Evolutionary conservation across 1,140 invertebrate species (phyloP).

Genomic region (Bombus affinis): DNA sequence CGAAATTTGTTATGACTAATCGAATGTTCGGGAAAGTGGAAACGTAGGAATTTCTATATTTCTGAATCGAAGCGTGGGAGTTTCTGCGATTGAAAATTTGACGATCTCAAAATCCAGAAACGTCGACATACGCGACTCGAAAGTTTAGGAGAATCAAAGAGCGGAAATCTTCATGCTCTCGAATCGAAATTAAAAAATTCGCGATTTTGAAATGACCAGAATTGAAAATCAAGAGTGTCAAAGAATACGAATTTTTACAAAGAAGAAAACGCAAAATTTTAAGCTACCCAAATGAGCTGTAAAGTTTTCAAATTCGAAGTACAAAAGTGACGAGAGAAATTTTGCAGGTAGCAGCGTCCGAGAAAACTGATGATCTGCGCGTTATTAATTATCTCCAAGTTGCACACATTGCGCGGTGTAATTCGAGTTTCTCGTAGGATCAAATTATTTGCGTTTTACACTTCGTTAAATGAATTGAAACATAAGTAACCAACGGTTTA

Average conservation of each 20-base stretch:
- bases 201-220: neutral
- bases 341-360: neutral
- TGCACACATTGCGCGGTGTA: neutral
- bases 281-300: neutral
- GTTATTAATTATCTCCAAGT: neutral
- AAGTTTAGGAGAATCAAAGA: neutral
- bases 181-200: neutral
- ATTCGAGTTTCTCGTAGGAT: slow-evolving; percentile 1
- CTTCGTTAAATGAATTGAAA: slow-evolving; percentile 23
- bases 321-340: neutral
- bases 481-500: slow-evolving; percentile 10
- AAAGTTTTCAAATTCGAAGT: neutral
- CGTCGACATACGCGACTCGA: neutral
- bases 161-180: neutral
- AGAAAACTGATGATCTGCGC: neutral
- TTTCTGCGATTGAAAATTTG: neutral
- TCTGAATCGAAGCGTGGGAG: neutral
- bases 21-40: neutral
- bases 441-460: slow-evolving; percentile 23
- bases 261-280: neutral
- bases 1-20: too few species aligned
- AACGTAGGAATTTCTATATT: neutral
- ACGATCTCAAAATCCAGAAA: neutral
- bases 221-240: neutral
- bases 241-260: too few species aligned